Evolutionary conservation across 2,113 vertebrate species (phyloP).

Genomic region (Cathartes aura): DNA sequence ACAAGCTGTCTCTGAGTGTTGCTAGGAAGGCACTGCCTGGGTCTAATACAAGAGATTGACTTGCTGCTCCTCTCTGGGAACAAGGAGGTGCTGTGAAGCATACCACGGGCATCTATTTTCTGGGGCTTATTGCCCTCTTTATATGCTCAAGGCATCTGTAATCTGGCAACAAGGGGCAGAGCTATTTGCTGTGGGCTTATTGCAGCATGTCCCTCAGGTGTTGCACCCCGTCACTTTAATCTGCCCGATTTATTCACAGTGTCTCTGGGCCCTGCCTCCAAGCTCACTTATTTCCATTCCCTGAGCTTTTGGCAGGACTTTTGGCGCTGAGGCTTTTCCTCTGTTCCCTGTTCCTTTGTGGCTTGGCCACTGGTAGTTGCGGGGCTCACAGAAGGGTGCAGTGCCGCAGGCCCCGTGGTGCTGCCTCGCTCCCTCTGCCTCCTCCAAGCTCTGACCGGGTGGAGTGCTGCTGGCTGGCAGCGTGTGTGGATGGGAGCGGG

Average conservation of each 20-base stretch:
- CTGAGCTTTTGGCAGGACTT: not conserved
- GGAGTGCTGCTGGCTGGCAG: not conserved
- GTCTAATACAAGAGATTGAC: not conserved
- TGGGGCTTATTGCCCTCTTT: not conserved
- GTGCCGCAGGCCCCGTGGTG: not conserved
- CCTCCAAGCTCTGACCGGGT: rapidly evolving
- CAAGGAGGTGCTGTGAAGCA: not conserved
- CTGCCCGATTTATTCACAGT: rapidly evolving
- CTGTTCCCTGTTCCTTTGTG: not conserved
- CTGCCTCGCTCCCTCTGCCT: not conserved
- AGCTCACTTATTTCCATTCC: not conserved
- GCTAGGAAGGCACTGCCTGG: not conserved
- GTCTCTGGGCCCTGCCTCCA: not conserved
- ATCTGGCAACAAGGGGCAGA: not conserved
- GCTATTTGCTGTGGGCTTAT: not conserved
- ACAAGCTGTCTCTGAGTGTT: not conserved
- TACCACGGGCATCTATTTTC: rapidly evolving
- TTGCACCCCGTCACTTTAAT: not conserved
- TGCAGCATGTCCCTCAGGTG: not conserved
- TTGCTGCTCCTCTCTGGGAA: not conserved
- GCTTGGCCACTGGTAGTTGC: not conserved
- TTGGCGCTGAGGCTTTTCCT: not conserved
- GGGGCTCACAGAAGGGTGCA: not conserved
- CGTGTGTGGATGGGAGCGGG: rapidly evolving
- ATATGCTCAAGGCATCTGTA: not conserved